Conservation (phyloP, 2,797 vertebrate species). For the Intellagama lesueurii region DNA sequence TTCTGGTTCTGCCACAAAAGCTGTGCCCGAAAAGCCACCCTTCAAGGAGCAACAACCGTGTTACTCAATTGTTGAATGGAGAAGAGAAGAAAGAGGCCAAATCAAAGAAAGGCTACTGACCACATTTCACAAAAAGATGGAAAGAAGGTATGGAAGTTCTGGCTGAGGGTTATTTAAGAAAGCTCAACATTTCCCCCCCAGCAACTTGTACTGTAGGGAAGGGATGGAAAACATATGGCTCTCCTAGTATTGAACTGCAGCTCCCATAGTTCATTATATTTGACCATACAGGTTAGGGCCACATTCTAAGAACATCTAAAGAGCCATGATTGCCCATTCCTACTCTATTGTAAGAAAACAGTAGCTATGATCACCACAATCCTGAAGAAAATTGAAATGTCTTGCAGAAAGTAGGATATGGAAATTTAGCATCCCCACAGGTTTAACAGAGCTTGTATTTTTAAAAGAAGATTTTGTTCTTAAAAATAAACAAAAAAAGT, state of each 20-base stretch:
- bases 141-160: not conserved
- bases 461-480: slow-evolving; percentile 69
- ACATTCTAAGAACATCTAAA: not conserved
- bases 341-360: not conserved
- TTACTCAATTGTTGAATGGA: no score
- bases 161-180: slow-evolving; percentile 15
- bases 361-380: not conserved
- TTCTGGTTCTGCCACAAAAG: no score
- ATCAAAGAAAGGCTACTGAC: not conserved
- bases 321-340: not conserved
- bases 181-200: not conserved
- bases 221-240: not conserved
- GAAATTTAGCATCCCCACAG: slow-evolving; percentile 67
- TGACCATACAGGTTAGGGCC: not conserved
- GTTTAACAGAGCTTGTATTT: slow-evolving; percentile 68
- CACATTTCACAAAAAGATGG: not conserved
- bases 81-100: not conserved
- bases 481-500: slow-evolving; percentile 76
- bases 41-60: not conserved
- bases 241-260: not conserved
- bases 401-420: slow-evolving; percentile 26
- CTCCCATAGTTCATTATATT: not conserved
- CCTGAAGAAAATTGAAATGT: slow-evolving; percentile 36
- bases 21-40: not conserved
- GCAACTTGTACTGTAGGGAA: not conserved